Evolutionary conservation across 2,888 invertebrate genomes (phyloP).

Genomic region (Chorisops tibialis): DNA sequence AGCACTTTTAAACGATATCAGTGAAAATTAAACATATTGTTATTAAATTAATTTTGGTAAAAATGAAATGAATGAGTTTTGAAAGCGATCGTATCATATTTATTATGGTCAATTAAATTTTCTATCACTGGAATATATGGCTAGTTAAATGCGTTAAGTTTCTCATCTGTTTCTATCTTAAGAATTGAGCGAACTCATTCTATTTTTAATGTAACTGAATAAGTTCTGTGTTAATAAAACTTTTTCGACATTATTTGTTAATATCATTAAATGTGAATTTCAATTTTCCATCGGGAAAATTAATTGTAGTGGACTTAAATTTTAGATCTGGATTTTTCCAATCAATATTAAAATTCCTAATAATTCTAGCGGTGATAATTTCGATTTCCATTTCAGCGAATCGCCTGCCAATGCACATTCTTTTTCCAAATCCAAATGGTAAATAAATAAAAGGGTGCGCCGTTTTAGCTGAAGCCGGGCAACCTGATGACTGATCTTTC

Average conservation of each 20-base stretch:
- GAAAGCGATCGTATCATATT: no score
- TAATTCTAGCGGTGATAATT: slow-evolving; percentile 51
- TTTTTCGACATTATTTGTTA: neutral
- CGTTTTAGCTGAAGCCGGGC: slow-evolving; percentile 27
- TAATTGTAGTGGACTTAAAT: slow-evolving; percentile 40
- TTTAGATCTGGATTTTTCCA: slow-evolving; percentile 41
- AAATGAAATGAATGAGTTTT: no score
- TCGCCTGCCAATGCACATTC: slow-evolving; percentile 65
- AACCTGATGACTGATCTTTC: neutral
- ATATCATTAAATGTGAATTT: slow-evolving; percentile 42
- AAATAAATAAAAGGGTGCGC: slow-evolving; percentile 47
- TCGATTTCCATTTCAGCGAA: slow-evolving; percentile 68
- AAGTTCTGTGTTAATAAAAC: no score
- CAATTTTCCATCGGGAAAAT: slow-evolving; percentile 45
- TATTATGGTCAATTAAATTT: no score
- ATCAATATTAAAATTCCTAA: slow-evolving; percentile 43
- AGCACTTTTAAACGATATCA: no score
- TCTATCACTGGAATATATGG: no score
- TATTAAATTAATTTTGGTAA: no score
- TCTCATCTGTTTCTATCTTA: no score
- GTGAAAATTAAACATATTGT: no score
- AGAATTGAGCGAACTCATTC: no score
- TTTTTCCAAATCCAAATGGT: slow-evolving; percentile 69
- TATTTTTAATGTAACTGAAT: no score
- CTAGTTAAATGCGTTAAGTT: no score